Evolutionary conservation across 1,140 invertebrate species (phyloP), one percentile per base, ranked within the genome.

Genomic region (Cecropterus lyciades): DNA sequence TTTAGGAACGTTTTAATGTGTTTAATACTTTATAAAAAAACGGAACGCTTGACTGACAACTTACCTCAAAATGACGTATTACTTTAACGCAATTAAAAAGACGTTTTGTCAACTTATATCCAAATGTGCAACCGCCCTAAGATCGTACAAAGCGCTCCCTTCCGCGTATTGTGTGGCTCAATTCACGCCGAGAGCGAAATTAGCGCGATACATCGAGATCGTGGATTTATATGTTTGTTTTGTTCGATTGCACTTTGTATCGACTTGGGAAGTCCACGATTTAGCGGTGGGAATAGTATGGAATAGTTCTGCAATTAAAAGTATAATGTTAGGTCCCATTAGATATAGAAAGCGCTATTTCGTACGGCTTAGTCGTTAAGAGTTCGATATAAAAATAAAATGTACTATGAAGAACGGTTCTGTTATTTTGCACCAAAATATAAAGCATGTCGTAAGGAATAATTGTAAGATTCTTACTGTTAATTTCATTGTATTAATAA

Each of bases 141-240:
- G 40, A 62, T 60, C 16, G 30, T 45, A 74, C 66, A 64, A 64
- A 64, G 59, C 57, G 49, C 65, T 69, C 51, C 71, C 81, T 81
- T 79, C 78, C 83, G 81, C 69, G 75, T 73, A 84, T 85, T 85
- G 80, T 84, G 63, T 56, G 59, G 55, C 43, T 33, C 30, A 59
- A 67, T 67, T 72, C 55, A 59, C 68, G 78, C 80, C 82, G 60
- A 68, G 74, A 83, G 79, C 79, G 59, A 80, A 80, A 74, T 78
- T 79, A 78, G 63, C 70, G 60, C 75, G 51, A 68, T 64, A 69
- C 65, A 55, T 62, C 67, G 46, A 64, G 67, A 65, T 65, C 69
- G 73, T 75, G 66, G 64, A 69, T 55, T 27, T 65, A 64, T 74
- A 65, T 75, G 68, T 80, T 76, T 73, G 72, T 79, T 80, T 76